Conservation (phyloP, 92 coral and sea anemone species). For the Porites cylindrica region DNA sequence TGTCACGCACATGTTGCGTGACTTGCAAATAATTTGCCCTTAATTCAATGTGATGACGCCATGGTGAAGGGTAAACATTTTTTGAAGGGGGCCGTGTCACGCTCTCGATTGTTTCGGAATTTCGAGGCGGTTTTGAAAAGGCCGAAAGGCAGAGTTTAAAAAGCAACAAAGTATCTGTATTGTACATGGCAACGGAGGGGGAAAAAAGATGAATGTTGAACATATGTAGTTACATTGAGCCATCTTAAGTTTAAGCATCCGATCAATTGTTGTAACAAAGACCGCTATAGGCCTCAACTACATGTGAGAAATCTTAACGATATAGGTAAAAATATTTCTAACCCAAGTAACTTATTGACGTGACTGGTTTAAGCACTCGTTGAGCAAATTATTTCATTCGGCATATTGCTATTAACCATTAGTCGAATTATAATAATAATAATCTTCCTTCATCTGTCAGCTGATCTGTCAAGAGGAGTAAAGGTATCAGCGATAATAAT, state of each 20-base stretch:
- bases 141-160: neutral
- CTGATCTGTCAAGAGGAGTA: neutral
- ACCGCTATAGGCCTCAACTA: no score
- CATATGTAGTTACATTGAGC: no score
- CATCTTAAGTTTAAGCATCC: no score
- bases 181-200: no score
- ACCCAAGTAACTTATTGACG: no score
- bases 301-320: no score
- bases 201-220: no score
- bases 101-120: neutral
- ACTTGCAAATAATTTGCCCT: neutral
- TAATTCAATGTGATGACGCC: neutral
- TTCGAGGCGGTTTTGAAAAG: neutral
- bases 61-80: neutral
- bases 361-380: neutral
- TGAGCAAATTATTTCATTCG: neutral
- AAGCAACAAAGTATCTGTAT: neutral
- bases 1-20: constrained; percentile 3
- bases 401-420: constrained; percentile 4
- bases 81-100: neutral
- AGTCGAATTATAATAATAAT: neutral
- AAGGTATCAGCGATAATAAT: neutral
- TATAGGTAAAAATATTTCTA: no score
- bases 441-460: neutral
- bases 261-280: no score